phyloP scores from a whole-genome alignment of 2,113 vertebrate genomes.

The Serranochromis macrocephalus region DNA sequence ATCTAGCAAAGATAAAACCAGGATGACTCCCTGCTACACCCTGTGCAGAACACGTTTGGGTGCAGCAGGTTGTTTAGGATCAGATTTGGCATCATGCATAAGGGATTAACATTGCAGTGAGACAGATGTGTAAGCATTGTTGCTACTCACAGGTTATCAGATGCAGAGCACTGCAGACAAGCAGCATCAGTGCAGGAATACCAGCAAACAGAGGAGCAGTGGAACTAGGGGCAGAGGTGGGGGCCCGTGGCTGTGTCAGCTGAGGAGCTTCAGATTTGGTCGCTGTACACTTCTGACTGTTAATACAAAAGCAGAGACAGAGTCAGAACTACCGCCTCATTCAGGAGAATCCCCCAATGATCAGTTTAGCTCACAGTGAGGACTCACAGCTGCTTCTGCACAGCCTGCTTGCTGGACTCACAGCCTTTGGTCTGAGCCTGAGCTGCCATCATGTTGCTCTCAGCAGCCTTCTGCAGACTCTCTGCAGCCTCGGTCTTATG shows the following conservation, averaged over 20 bases:
- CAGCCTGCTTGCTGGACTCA: constrained; percentile 16
- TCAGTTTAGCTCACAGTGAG: neutral
- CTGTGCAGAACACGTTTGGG: neutral
- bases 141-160: constrained; percentile 58
- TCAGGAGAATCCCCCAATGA: neutral
- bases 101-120: neutral
- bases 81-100: neutral
- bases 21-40: neutral
- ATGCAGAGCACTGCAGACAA: constrained; percentile 19
- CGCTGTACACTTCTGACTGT: constrained; percentile 42
- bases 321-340: neutral
- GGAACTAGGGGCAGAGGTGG: fast-evolving
- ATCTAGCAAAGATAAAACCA: neutral
- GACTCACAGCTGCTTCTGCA: constrained; percentile 68
- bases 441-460: constrained; percentile 39
- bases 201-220: neutral
- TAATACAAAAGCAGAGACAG: neutral
- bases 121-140: fast-evolving
- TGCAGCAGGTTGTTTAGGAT: neutral
- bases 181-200: neutral
- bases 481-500: constrained; percentile 12
- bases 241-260: neutral
- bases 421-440: constrained; percentile 45
- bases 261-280: neutral
- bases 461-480: constrained; percentile 16